phyloP scores from a whole-genome alignment of 2,113 vertebrate genomes.

The Leptobrachium ailaonicum region DNA sequence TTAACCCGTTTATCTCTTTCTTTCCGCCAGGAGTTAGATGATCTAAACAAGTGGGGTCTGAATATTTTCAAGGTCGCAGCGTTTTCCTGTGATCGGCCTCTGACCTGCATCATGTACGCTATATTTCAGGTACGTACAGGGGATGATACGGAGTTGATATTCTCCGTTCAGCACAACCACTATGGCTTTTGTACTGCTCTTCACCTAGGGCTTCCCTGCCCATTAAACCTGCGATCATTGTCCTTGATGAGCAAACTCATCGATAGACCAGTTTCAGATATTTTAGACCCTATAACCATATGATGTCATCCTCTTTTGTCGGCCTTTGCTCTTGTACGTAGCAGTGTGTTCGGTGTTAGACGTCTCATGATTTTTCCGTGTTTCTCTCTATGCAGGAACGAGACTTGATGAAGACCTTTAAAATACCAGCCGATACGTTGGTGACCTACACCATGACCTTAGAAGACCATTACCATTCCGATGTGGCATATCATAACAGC shows the following conservation, averaged over 20 bases:
- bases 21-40: slow-evolving; percentile 83
- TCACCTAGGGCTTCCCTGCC: too few species aligned
- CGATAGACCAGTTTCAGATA: too few species aligned
- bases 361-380: background rate
- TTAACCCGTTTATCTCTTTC: background rate
- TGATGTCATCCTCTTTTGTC: too few species aligned
- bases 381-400: slow-evolving; percentile 74
- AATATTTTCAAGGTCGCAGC: slow-evolving; percentile 93
- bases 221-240: too few species aligned
- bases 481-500: slow-evolving; percentile 97
- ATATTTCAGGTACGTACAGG: slow-evolving; percentile 88
- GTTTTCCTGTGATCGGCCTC: slow-evolving; percentile 88
- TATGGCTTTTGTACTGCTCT: too few species aligned
- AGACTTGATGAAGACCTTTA: slow-evolving; percentile 94
- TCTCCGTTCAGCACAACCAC: too few species aligned
- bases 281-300: too few species aligned
- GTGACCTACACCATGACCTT: slow-evolving; percentile 97
- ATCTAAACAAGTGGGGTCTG: slow-evolving; percentile 95
- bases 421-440: slow-evolving; percentile 92
- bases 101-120: slow-evolving; percentile 94
- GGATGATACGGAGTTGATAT: too few species aligned
- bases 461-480: slow-evolving; percentile 93
- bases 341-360: too few species aligned
- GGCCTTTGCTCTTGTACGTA: too few species aligned
- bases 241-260: too few species aligned